Base-by-base conservation (phyloP, 2,888 invertebrate genomes). In the Aelia acuminata region DNA sequence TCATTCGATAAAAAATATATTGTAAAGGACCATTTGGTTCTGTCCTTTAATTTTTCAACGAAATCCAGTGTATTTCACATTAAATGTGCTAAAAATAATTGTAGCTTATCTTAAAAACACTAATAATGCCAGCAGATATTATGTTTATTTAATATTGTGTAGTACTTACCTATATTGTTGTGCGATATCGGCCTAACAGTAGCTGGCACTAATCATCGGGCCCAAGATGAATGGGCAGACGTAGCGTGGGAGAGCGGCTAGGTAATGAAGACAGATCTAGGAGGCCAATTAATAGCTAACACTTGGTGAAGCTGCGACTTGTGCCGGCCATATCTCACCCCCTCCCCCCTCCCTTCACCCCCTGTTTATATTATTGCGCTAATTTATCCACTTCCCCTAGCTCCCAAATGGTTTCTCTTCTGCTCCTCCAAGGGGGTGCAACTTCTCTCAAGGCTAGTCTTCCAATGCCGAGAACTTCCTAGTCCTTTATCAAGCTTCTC, bases 251-350 rank as follows among this genome's bases (percentile, higher is more conserved):
- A 18, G 10, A 10, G 75, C n/a, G n/a, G n/a, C n/a, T n/a, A 43
- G 43, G 39, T 80, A 80, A 80, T 10, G 75, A 80, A 80, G 75
- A 80, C 75, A 22, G 75, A 80, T 80, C 75, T 15, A 4, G n/a
- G 75, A 5, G 18, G 75, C 43, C 75, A 80, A 80, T 80, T 80
- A 80, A 80, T 20, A 80, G 75, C 75, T 10, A 80, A 31, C 63
- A 63, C 63, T 63, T 63, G 63, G 15, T 31, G 63, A 15, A 18
- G 63, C 63, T 63, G 63, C 63, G 63, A 63, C 63, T 63, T 63
- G 31, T 63, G 15, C 31, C 31, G 3, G 15, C 8, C 63, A 63
- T 63, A 63, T 63, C 63, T 63, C 63, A 63, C 63, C 18, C 53
- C 10, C 49, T 18, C 18, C n/a, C n/a, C n/a, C n/a, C n/a, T n/a